Evolutionary conservation across 64 coral and sea anemone genomes (phyloP).

Genomic region (Montipora efflorescens): DNA sequence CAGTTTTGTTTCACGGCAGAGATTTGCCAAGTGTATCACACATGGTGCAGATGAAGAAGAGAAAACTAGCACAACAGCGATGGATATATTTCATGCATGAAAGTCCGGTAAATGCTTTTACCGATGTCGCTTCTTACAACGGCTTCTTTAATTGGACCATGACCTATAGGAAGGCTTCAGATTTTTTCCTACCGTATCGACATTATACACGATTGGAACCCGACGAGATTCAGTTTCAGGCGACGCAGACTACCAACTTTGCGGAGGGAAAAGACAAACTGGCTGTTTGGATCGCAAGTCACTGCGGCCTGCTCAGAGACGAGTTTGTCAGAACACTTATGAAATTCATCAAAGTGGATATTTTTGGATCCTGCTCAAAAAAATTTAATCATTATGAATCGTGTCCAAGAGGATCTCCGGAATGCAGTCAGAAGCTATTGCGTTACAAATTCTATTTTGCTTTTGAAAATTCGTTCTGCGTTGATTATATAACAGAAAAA

Average conservation of each 20-base stretch:
- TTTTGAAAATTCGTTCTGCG: background rate
- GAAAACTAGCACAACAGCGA: background rate
- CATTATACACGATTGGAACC: conserved; percentile 22
- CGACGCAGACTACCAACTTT: conserved; percentile 18
- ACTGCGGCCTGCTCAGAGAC: conserved; percentile 55
- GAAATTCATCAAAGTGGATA: conserved; percentile 57
- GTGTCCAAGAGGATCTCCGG: conserved; percentile 13
- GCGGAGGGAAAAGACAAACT: conserved; percentile 20
- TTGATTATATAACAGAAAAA: conserved; percentile 81
- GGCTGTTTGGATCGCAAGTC: conserved; percentile 37
- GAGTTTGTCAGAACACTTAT: conserved; percentile 53
- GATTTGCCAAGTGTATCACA: conserved; percentile 22
- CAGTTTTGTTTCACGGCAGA: conserved; percentile 54
- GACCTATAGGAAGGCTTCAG: conserved; percentile 71
- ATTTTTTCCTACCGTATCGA: conserved; percentile 52
- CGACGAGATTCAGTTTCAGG: background rate
- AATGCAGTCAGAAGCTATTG: conserved; percentile 26
- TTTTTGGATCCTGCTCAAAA: conserved; percentile 57
- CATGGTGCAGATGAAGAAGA: background rate
- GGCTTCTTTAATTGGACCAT: conserved; percentile 66
- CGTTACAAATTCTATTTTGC: conserved; percentile 72
- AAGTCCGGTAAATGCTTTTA: conserved; percentile 29
- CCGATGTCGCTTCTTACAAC: background rate
- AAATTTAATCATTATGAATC: conserved; percentile 47
- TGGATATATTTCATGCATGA: background rate